These are phyloP conservation scores for Caenorhabditis brenneri DNA, from an alignment of 1,140 invertebrate genomes.

Conservation along the genomic window DNA sequence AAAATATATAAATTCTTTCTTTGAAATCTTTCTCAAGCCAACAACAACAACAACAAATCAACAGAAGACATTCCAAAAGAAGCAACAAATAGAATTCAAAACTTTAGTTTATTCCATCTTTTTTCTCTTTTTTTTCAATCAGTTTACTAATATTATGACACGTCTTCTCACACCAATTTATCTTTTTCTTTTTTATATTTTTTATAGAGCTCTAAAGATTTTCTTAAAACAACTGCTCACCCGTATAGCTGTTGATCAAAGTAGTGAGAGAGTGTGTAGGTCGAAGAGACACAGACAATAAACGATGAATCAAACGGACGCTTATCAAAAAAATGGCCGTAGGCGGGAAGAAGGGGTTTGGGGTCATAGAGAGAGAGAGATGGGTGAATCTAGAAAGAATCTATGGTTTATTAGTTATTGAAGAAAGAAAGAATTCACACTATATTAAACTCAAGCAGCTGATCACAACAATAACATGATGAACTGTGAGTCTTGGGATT, in stretches of 20 bases:
- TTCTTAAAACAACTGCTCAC: constrained; percentile 9
- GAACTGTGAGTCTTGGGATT: too few relatives aligned
- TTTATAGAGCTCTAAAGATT: not conserved
- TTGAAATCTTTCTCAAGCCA: not conserved
- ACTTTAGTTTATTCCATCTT: not conserved
- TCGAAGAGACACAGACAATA: not conserved
- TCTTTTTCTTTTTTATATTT: not conserved
- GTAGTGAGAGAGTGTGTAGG: not conserved
- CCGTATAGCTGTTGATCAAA: not conserved
- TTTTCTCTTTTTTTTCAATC: not conserved
- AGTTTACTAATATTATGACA: not conserved
- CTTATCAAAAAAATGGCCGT: constrained; percentile 13
- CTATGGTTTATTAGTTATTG: too few relatives aligned
- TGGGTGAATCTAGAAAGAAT: too few relatives aligned
- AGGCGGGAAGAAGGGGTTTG: not conserved
- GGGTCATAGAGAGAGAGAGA: not conserved
- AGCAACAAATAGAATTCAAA: constrained; percentile 9
- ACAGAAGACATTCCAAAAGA: not conserved
- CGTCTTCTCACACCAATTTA: not conserved
- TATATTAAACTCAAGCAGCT: too few relatives aligned
- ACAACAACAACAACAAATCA: constrained; percentile 19
- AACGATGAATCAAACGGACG: not conserved
- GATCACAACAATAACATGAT: too few relatives aligned
- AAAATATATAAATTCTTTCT: not conserved
- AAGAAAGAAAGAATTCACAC: too few relatives aligned